phyloP scores from a whole-genome alignment of 2,113 vertebrate species.

The Ailurus styani region DNA sequence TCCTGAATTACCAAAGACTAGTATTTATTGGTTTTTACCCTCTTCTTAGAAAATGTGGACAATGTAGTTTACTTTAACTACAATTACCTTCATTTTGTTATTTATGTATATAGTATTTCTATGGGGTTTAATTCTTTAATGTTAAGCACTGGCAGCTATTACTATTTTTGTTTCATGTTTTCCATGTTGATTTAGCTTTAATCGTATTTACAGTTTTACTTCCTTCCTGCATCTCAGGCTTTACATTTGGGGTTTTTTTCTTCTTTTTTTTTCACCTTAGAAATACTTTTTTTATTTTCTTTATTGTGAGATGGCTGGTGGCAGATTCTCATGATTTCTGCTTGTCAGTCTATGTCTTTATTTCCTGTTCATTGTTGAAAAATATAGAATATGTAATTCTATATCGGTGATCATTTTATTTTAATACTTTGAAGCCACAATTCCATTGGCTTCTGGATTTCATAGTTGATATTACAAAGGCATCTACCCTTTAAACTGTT shows the following conservation, averaged over 20 bases:
- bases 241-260: not conserved
- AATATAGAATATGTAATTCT: not conserved
- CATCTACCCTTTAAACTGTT: not conserved
- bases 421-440: not conserved
- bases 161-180: not conserved
- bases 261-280: not conserved
- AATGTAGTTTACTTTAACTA: not conserved
- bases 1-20: not conserved
- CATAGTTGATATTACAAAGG: not conserved
- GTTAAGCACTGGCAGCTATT: not conserved
- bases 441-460: not conserved
- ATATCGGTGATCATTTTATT: not conserved
- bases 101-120: not conserved
- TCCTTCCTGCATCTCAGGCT: not conserved
- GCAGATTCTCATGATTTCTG: not conserved
- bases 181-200: not conserved
- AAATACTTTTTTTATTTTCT: not conserved
- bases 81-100: not conserved
- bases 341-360: not conserved
- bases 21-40: not conserved
- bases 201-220: not conserved
- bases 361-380: not conserved
- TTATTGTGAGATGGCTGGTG: not conserved
- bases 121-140: not conserved
- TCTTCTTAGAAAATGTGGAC: not conserved